Base-by-base conservation (phyloP, 2,888 invertebrate species). In the Pseudanteris insignis region DNA sequence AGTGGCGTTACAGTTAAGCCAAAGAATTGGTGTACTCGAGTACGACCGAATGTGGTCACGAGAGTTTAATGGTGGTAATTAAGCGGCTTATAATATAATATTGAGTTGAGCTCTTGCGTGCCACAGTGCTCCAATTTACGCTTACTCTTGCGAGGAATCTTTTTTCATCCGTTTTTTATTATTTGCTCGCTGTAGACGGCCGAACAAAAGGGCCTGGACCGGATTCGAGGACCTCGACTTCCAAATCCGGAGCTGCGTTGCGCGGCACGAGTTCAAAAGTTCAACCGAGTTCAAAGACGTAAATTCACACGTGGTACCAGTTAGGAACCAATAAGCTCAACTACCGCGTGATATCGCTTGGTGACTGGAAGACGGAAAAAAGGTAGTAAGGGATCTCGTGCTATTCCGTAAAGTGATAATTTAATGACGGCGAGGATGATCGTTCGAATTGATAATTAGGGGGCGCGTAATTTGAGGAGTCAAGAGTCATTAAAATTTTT, bases 261-360 rank as follows among this genome's bases (percentile, higher is more conserved):
- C 12, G 34, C 41, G 15, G 53, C 44, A 59, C 63, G 66, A 62
- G 68, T 70, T 68, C 67, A 63, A 59, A 63, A 66, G 69, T 70
- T 70, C 68, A 70, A 38, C 53, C 25, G 68, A 68, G 69, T 70
- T 70, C 69, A 70, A 63, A 64, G 62, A 63, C 68, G 65, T 65
- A 65, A 66, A 69, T 69, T 67, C 65, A 64, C 46, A 26, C 33
- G 41, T 18, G 36, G 36, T 32, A 24, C 37, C 29, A 41, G 38
- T 29, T 44, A 43, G 48, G 10, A 12, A n/a, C 48, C 36, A 38
- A 41, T 34, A 37, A 33, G 32, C 37, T n/a, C n/a, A n/a, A n/a
- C n/a, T n/a, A n/a, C n/a, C n/a, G 33, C 12, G 14, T 33, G 8
- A 36, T 26, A 12, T 25, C 28, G 32, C 18, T 15, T 25, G 33